Base-by-base conservation (phyloP, 2,797 vertebrate genomes). In the Oreortyx pictus region DNA sequence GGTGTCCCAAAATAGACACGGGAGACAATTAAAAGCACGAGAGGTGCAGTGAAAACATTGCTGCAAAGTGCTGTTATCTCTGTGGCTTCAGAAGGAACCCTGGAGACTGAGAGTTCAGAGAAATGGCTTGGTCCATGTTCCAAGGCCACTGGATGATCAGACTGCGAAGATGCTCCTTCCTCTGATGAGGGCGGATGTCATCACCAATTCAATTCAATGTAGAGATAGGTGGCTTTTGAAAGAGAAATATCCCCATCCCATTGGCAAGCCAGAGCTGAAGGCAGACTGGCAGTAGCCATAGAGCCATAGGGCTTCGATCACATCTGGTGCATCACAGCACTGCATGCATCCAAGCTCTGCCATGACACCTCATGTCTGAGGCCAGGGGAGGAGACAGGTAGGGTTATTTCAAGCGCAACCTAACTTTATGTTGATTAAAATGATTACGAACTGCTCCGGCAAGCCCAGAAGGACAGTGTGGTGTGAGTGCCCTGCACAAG, bases 1-100 rank as follows among this genome's bases (percentile, higher is more conserved):
- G 92, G 43, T 0, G 5, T 25, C 93, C 93, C 84, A 95, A 97
- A 97, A 97, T 89, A 97, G 97, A 94, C 72, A 77, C 2, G 62
- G 82, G 89, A 96, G 92, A 91, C 92, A 93, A 94, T 94, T 83
- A 76, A 67, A 86, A 89, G 90, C 91, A 88, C 79, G 84, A 93
- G 62, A 78, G 87, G 7, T 70, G 90, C 88, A 94, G 88, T 89
- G 96, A 91, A 96, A 94, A 75, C 14, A 84, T 47, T 44, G 37
- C 37, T 18, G 39, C 71, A 78, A 95, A 90, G 71, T 59, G 77
- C 93, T 95, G 92, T 92, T 86, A 89, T 92, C 87, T 74, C 77
- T 1, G n/a, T n/a, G 60, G 87, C 67, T 95, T 90, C 5, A 11
- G 33, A 86, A 88, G 85, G 93, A 93, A 68, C 35, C 39, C 5